Evolutionary conservation across 2,113 vertebrate genomes (phyloP), one percentile per base, ranked within the genome.

Genomic region (Seriola dumerili): DNA sequence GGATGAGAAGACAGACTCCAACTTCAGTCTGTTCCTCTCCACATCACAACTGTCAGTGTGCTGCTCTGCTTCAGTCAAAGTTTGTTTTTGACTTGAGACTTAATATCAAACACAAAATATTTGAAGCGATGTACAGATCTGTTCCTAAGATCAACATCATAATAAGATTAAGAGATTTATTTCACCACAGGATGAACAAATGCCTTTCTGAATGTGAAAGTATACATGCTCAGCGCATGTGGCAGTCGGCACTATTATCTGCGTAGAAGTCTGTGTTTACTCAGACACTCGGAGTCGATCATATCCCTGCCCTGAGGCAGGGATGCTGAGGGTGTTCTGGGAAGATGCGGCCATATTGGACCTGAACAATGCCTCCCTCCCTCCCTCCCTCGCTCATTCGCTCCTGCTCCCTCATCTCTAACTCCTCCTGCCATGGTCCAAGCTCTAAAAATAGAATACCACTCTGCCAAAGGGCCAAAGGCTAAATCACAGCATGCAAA

Each of bases 401-500:
- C 74, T 80, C 36, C 40, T 10, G 66, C 72, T 73, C 67, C 72
- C 63, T 78, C 77, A 76, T 84, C 81, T 85, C 62, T 44, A 61
- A 54, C 84, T 85, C 85, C 59, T 75, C 72, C 80, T 75, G 80
- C 76, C 72, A 12, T 11, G 48, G 84, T 82, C 88, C 77, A 52
- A 85, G 64, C 84, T 89, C 89, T 80, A 87, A 87, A 94, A 94
- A 94, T 92, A 95, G 91, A 89, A 52, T 50, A 64, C 25, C 81
- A 80, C 78, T 89, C 84, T 78, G 78, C 88, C 71, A 77, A 82
- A 44, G 75, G 91, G 85, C 90, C 78, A 92, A 90, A 93, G 90
- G 89, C 87, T 88, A 86, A 90, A 88, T 85, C 78, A 85, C 75
- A 90, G 71, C 88, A 87, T 80, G 78, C 70, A 89, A 85, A 88